Evolutionary conservation across 1,140 invertebrate genomes (phyloP), one percentile per base, ranked within the genome.

Genomic region (Penaeus vannamei): DNA sequence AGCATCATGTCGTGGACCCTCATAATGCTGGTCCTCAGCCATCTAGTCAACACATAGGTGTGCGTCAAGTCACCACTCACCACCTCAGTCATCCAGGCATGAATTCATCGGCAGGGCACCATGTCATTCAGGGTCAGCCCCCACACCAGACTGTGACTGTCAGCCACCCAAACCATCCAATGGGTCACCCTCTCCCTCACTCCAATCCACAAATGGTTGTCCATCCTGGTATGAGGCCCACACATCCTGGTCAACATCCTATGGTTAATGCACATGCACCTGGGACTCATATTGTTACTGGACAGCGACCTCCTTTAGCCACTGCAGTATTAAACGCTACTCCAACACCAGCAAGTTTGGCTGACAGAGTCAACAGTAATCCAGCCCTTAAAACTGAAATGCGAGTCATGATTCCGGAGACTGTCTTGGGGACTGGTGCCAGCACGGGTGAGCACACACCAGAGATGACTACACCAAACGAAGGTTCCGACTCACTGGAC

Each of bases 391-490:
- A 90, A 61, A 90, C 85, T 42, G 89, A 88, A 59, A 90, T 90
- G 86, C 76, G 90, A 14, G 91, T 90, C 20, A 86, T 90, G 83
- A 91, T 90, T 29, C 91, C 91, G 36, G 91, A 90, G 53, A 89
- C 86, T 62, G 91, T 87, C 60, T 72, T 87, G 84, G 84, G 85
- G n/a, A 87, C 82, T 29, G 91, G 89, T 19, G 20, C 76, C 85
- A 72, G 86, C 69, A 86, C 89, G 90, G 94, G 95, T 53, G 95
- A 95, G 90, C 95, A 95, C 84, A 93, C 93, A 91, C 92, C 93
- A 29, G 91, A 92, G 90, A 83, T 93, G 93, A 61, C 94, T 94
- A 72, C 87, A 23, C 87, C 86, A 36, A 90, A 90, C 84, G 88
- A 90, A 29, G 85, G 85, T 29, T 87, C 87, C 32, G 85, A 86